Base-by-base conservation (phyloP, 2,888 invertebrate species). In the Hyalella azteca region DNA sequence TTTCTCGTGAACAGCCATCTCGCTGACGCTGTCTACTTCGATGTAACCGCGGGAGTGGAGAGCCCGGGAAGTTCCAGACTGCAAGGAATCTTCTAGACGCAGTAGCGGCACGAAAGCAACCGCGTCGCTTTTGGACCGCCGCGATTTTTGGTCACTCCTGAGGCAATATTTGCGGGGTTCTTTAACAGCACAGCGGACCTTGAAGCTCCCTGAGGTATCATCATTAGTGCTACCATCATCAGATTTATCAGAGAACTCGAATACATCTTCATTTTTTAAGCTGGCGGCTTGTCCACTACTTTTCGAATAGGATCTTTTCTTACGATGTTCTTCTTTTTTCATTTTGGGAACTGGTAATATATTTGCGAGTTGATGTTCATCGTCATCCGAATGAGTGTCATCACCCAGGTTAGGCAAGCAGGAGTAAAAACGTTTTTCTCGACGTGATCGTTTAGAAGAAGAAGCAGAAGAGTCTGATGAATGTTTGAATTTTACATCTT, bases 351-450 rank as follows among this genome's bases (percentile, higher is more conserved):
- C 9, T 26, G 54, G 54, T 26, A 54, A 29, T 9, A 54, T 54
- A 29, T 54, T 29, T 1, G 54, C 22, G 26, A 54, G 4, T 2
- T 22, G 26, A 13, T 54, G 54, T 22, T 54, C 54, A 7, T 54
- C 54, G n/a, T n/a, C n/a, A 13, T 54, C 54, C 3, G 54, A 54
- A 26, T 54, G 54, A 4, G 54, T 26, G 7, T 66, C 66, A 9
- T 66, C 66, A 15, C 36, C 66, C 22, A 19, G 9, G 7, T 32
- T 5, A 66, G 36, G 11, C 19, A 36, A 36, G 66, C 36, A 36
- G 36, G 66, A 36, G n/a, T 36, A 29, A 36, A 66, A 66, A 19
- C 66, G 7, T 66, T 66, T 66, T 19, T 66, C 66, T 66, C 66
- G 32, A 9, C 66, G 66, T 36, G 36, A 36, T 32, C 66, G 66